Base-by-base conservation (phyloP, 1,140 invertebrate species). In the Bombus consobrinus region DNA sequence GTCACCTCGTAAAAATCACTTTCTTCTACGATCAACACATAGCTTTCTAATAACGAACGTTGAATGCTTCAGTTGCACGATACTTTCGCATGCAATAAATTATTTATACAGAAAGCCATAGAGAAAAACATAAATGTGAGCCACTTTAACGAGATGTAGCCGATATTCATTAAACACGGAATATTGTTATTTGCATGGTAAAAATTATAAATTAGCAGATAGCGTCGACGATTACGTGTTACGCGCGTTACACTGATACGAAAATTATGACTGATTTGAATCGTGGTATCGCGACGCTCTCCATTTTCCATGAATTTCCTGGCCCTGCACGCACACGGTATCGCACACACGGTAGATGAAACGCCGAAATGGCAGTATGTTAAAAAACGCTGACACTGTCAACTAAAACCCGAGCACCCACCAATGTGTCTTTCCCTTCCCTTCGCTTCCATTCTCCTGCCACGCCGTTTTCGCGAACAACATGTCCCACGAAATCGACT, bases 381-480 rank as follows among this genome's bases (percentile, higher is more conserved):
- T 90, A 88, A 88, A 91, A 92, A 91, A 91, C 85, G 90, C 90
- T 92, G 90, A 91, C 87, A 89, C 86, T 76, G 78, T 81, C 89
- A 90, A 86, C 82, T 85, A 91, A 87, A 87, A 78, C 68, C 78
- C 81, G 80, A 68, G 84, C 71, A 62, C 59, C 59, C 59, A 62
- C 28, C 66, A 71, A 83, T 72, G 69, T 89, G 68, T 64, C 86
- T 73, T 80, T 83, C 66, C 62, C 77, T 86, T 77, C 64, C 41
- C 69, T 43, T n/a, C 37, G 53, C 47, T 9, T 43, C 28, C 43
- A 37, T 66, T 78, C 57, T 86, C 13, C 47, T 59, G 66, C 59
- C 3, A 32, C 47, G 4, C 28, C 59, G 28, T 83, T 66, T 59
- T 25, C 47, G 62, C 22, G 64, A 25, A 59, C 69, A 71, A 59